Percentiles rank a stretch among this genome's conserved stretches.
Evolutionary conservation across 2,888 invertebrate genomes (phyloP).

Genomic region (Drosophila pseudotalamancana): DNA sequence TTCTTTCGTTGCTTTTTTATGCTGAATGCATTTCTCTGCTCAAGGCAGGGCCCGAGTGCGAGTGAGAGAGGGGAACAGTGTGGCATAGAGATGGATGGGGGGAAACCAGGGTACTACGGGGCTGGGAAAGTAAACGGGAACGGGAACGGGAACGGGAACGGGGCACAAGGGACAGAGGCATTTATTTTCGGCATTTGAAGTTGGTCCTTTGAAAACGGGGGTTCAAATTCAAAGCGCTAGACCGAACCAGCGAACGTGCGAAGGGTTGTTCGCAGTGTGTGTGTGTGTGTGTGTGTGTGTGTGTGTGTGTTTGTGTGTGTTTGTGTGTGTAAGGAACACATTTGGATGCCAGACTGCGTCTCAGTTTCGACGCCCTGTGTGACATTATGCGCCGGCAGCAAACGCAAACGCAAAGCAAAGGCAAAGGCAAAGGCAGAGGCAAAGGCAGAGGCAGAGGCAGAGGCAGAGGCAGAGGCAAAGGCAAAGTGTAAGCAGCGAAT

Average conservation of each 20-base stretch:
- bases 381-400: constrained; percentile 68
- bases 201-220: constrained; percentile 78
- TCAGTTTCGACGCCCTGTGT: constrained; percentile 70
- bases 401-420: too few species aligned
- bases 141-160: constrained; percentile 27
- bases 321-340: constrained; percentile 58
- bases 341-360: constrained; percentile 77
- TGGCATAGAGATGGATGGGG: background rate
- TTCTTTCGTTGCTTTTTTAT: constrained; percentile 60
- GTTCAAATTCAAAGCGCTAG: constrained; percentile 78
- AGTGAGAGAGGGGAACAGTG: too few species aligned
- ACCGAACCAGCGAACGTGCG: constrained; percentile 69
- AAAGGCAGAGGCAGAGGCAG: constrained; percentile 46
- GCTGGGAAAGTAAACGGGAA: background rate
- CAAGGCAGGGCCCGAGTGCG: constrained; percentile 21
- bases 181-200: constrained; percentile 81
- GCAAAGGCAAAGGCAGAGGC: background rate
- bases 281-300: constrained; percentile 9
- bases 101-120: constrained; percentile 8
- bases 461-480: constrained; percentile 2
- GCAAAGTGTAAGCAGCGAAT: constrained; percentile 68
- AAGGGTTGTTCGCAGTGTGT: constrained; percentile 66
- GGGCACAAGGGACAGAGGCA: constrained; percentile 63
- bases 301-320: constrained; percentile 13
- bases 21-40: constrained; percentile 71